Evolutionary conservation across 2,888 invertebrate species (phyloP).

Genomic region (Anthophora plumipes): DNA sequence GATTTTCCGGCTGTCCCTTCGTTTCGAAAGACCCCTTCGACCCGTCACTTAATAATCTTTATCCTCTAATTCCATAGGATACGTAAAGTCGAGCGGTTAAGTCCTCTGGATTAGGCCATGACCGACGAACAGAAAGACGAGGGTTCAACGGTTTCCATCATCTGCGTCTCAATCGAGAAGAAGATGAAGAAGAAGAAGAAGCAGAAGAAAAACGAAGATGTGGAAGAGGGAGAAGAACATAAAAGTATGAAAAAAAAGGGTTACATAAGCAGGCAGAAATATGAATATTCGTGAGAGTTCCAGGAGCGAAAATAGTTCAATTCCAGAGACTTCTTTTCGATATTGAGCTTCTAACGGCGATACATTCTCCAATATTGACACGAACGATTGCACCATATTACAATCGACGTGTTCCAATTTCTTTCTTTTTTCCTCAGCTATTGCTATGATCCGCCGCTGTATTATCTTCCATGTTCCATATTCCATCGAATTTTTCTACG

Average conservation of each 20-base stretch:
- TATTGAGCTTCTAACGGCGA: slow-evolving; percentile 37
- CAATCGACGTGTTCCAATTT: slow-evolving; percentile 44
- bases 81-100: slow-evolving; percentile 76
- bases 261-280: slow-evolving; percentile 29
- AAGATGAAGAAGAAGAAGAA: neutral
- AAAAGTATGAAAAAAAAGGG: neutral
- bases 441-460: slow-evolving; percentile 11
- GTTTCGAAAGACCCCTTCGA: slow-evolving; percentile 70
- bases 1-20: slow-evolving; percentile 72
- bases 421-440: slow-evolving; percentile 1
- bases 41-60: slow-evolving; percentile 79
- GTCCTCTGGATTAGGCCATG: slow-evolving; percentile 73
- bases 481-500: slow-evolving; percentile 12
- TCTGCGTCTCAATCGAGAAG: slow-evolving; percentile 14
- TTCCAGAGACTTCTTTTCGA: slow-evolving; percentile 33
- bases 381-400: slow-evolving; percentile 36
- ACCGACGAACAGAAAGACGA: slow-evolving; percentile 67
- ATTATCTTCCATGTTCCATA: slow-evolving; percentile 6
- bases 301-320: slow-evolving; percentile 35
- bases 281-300: slow-evolving; percentile 17
- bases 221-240: too few species aligned
- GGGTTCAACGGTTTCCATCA: slow-evolving; percentile 48
- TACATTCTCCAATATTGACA: slow-evolving; percentile 46
- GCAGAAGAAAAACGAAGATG: neutral
- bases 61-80: slow-evolving; percentile 75